These are phyloP conservation scores for Metellina segmentata DNA, from an alignment of 2,888 invertebrate species.

Conservation along the genomic window DNA sequence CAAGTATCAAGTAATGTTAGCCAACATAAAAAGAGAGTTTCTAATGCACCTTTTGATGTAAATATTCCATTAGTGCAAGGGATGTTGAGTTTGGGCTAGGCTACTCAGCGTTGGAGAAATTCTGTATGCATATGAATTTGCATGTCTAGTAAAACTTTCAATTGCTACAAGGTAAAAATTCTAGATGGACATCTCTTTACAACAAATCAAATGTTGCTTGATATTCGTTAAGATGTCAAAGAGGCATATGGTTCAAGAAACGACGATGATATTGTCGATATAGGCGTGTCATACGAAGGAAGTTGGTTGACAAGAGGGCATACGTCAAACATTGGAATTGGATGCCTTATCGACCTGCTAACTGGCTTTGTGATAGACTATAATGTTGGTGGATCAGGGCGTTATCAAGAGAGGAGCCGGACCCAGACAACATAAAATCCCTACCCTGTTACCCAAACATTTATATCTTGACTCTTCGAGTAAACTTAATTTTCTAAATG, in stretches of 20 bases:
- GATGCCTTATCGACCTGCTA: conserved; percentile 18
- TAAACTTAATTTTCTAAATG: too few relatives aligned
- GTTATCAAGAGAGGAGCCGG: too few relatives aligned
- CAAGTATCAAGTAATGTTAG: not conserved
- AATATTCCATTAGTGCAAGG: not conserved
- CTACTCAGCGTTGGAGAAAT: not conserved
- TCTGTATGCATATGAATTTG: not conserved
- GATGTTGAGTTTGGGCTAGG: conserved; percentile 12
- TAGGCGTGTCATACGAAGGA: conserved; percentile 14
- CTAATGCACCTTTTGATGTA: conserved; percentile 19
- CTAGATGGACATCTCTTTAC: not conserved
- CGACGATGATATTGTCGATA: not conserved
- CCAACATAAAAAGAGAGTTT: too few relatives aligned
- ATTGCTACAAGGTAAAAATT: not conserved
- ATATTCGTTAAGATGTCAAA: not conserved
- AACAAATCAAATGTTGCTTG: too few relatives aligned
- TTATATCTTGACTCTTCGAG: too few relatives aligned
- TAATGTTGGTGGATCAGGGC: too few relatives aligned
- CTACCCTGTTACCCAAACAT: too few relatives aligned
- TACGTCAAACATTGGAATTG: conserved; percentile 23
- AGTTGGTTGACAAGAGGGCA: conserved; percentile 38
- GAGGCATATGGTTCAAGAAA: not conserved
- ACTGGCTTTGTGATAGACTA: not conserved
- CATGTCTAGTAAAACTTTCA: conserved; percentile 7
- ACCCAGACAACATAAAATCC: too few relatives aligned